Evolutionary conservation across 2,888 invertebrate genomes (phyloP), one percentile per base, ranked within the genome.

Genomic region (Mellilla xanthometata): DNA sequence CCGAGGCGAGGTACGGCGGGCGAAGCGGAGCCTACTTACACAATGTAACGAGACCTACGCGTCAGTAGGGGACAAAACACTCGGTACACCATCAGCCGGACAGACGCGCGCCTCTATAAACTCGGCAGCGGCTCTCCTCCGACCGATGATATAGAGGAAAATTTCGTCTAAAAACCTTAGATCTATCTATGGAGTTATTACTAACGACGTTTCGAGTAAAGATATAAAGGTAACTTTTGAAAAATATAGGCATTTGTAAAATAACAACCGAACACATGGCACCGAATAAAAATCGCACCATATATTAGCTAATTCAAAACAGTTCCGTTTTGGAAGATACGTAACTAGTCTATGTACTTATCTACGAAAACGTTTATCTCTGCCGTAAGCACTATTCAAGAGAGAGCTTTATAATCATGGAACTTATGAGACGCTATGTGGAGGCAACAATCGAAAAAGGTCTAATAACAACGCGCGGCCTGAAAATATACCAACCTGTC

Each of bases 181-280:
- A 52, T 34, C 50, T 55, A 58, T 54, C 38, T 42, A 42, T 40
- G 47, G 48, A 53, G 36, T 62, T 60, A 62, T 53, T 56, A 58
- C 56, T 60, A 65, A 56, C 39, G 49, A 64, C 55, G 45, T 59
- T 56, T 47, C 53, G 58, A 64, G 58, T 65, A 69, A 57, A 67
- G 65, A 62, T 62, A 64, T 62, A 65, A 71, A 77, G 84, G 79
- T 82, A 83, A 83, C 82, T 74, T 72, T 73, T 72, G 70, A 76
- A 74, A 75, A 79, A 71, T 65, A 79, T 72, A 73, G 63, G 68
- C 72, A 71, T 70, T 66, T 75, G 72, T 79, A 76, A 79, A 79
- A 76, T 71, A 82, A 86, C 87, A 87, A 87, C 85, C 83, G 68
- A 85, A 82, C 62, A 76, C 71, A 88, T 88, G 88, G 88, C 89